A percentile compares a stretch with the other conserved stretches of the same genome.
Conservation (phyloP, 2,797 vertebrate species). For the Telmatherina bonti region DNA sequence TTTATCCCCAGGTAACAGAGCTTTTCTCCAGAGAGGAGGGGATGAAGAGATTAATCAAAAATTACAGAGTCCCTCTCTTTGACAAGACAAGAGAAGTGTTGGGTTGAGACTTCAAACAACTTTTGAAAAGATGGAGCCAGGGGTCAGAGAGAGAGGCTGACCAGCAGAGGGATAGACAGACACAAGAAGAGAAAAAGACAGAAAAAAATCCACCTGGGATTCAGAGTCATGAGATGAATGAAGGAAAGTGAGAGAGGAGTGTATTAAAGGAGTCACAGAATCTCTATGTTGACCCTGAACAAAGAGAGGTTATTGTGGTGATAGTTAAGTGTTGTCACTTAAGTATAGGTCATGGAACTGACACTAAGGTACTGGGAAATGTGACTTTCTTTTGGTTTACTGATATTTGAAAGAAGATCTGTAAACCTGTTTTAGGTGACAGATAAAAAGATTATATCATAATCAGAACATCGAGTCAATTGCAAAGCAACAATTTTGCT, state of each 20-base stretch:
- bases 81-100: constrained; percentile 67
- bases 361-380: not conserved
- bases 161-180: constrained; percentile 46
- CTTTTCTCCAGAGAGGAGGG: constrained; percentile 57
- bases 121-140: constrained; percentile 62
- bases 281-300: constrained; percentile 46
- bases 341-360: constrained; percentile 10
- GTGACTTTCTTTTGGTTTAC: not conserved
- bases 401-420: not conserved
- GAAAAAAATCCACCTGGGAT: constrained; percentile 54
- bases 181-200: constrained; percentile 26
- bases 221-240: constrained; percentile 59
- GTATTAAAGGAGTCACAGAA: constrained; percentile 56
- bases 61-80: constrained; percentile 71
- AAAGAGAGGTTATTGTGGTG: constrained; percentile 34
- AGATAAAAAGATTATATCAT: not conserved
- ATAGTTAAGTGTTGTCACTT: constrained; percentile 13
- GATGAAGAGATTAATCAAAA: constrained; percentile 81
- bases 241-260: constrained; percentile 39
- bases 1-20: constrained; percentile 62
- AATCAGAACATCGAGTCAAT: not conserved
- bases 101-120: constrained; percentile 75
- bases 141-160: constrained; percentile 47
- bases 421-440: not conserved
- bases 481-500: not conserved